These are phyloP conservation scores for Callaeas wilsoni DNA, from an alignment of 2,113 vertebrate genomes.

Conservation along the genomic window DNA sequence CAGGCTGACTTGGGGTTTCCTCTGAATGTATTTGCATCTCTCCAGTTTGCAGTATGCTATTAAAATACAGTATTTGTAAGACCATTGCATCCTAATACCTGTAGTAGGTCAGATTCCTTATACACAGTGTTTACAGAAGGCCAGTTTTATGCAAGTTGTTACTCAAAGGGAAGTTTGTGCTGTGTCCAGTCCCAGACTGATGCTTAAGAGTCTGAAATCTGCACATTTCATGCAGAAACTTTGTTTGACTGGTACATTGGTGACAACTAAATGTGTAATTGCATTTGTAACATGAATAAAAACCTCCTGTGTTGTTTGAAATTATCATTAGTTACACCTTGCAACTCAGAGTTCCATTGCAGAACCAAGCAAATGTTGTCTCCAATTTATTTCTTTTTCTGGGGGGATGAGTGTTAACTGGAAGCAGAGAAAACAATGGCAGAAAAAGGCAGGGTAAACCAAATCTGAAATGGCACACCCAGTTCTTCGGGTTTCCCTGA, in stretches of 20 bases:
- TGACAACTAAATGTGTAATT: neutral
- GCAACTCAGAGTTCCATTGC: neutral
- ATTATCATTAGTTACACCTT: neutral
- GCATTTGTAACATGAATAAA: constrained; percentile 1
- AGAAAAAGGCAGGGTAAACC: constrained; percentile 15
- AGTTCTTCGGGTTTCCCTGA: neutral
- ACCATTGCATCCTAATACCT: constrained; percentile 1
- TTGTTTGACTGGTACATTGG: neutral
- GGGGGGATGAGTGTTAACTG: neutral
- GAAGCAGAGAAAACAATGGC: constrained; percentile 19
- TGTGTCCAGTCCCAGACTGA: neutral
- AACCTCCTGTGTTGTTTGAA: neutral
- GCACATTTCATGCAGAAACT: neutral
- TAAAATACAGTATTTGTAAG: constrained; percentile 15
- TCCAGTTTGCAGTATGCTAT: neutral
- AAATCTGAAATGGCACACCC: neutral
- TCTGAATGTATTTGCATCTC: constrained; percentile 47
- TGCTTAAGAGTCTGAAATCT: constrained; percentile 12
- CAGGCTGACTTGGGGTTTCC: neutral
- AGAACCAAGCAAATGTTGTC: neutral
- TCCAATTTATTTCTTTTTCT: neutral
- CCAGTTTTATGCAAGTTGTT: constrained; percentile 18
- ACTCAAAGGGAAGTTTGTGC: neutral
- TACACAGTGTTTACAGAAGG: constrained; percentile 37
- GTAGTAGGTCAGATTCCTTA: constrained; percentile 7